Conservation (phyloP, 2,113 vertebrate species). For the Gymnocephalus cernua region DNA sequence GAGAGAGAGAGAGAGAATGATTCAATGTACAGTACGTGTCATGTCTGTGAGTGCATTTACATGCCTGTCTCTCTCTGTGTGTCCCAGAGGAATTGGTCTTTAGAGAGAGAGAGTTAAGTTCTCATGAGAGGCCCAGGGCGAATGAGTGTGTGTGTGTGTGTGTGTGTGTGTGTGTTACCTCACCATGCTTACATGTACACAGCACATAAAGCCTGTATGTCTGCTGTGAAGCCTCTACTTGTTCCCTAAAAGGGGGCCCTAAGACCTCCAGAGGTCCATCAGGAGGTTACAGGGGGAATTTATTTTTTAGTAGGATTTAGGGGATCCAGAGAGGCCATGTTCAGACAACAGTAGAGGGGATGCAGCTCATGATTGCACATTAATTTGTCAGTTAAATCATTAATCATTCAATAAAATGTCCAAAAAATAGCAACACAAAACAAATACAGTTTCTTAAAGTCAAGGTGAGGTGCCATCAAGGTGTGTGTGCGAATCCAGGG, state of each 20-base stretch:
- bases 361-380: no score
- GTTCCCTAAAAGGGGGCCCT: constrained; percentile 23
- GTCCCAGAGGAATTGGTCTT: constrained; percentile 34
- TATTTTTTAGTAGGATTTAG: no score
- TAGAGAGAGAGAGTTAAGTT: constrained; percentile 18
- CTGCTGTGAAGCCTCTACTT: constrained; percentile 36
- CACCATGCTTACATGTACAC: constrained; percentile 61
- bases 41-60: constrained; percentile 14
- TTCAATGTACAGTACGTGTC: constrained; percentile 25
- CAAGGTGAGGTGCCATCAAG: no score
- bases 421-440: no score
- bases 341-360: no score
- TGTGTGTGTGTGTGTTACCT: constrained; percentile 44
- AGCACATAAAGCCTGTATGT: constrained; percentile 30
- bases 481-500: no score
- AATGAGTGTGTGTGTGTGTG: constrained; percentile 31
- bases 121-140: constrained; percentile 40
- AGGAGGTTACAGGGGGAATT: background rate
- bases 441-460: no score
- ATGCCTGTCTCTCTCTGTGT: constrained; percentile 24
- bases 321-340: no score
- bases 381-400: no score
- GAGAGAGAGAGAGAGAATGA: background rate
- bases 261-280: constrained; percentile 23
- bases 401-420: no score